Evolutionary conservation across 2,113 vertebrate genomes (phyloP), one percentile per base, ranked within the genome.

Genomic region (Otis tarda): DNA sequence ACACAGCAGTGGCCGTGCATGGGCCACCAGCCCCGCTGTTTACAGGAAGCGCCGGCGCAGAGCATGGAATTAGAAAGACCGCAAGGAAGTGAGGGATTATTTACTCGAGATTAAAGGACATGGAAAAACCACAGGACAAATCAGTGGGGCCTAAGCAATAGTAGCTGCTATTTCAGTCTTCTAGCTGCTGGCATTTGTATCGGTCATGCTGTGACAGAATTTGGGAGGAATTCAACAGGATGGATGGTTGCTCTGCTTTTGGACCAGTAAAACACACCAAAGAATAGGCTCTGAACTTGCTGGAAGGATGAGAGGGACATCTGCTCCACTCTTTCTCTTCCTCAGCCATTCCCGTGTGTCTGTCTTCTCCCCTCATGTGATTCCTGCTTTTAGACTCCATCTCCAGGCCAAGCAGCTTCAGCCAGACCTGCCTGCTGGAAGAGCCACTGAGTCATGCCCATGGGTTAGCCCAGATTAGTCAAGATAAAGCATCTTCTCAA

Each of bases 31-130:
- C 55, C 69, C 90, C 1, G 6, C 83, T 97, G 97, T 97, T 97
- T 97, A 97, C 95, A 97, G 97, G 97, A 97, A 97, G 96, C 50
- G 14, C 87, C 39, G 9, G 79, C 12, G 4, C 67, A 67, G 86
- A 93, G 67, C 94, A 78, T 96, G 93, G 89, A 97, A 97, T 97
- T 97, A 97, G 93, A 95, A 92, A 94, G 89, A 96, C 97, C 96
- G 4, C 97, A 97, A 97, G 97, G 97, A 97, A 97, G 94, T 87
- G 93, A 97, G 92, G 94, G 94, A 97, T 97, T 97, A 97, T 96
- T 96, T 89, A 84, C 89, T 81, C 77, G 47, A 84, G 92, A 97
- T 97, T 97, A 97, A 96, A 97, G 95, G 90, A 49, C 21, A 14
- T 1, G 7, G 89, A 94, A 97, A 97, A 97, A 80, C 97, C 97